Conservation (phyloP, 2,888 invertebrate genomes). For the Polydrusus tereticollis region DNA sequence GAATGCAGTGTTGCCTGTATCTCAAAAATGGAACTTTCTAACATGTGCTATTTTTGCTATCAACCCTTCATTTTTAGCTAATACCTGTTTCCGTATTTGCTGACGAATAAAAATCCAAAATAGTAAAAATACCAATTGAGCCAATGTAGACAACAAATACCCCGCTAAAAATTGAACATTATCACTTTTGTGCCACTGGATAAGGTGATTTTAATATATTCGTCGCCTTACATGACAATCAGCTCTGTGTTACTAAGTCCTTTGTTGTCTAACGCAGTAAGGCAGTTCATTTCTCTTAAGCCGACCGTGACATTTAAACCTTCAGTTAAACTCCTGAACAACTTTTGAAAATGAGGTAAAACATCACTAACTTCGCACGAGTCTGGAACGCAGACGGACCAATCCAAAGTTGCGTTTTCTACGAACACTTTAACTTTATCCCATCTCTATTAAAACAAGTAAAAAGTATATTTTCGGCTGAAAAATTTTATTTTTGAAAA, state of each 20-base stretch:
- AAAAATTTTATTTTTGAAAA: too few species aligned
- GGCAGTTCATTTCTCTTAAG: constrained; percentile 57
- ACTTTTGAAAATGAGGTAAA: constrained; percentile 57
- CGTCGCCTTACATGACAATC: constrained; percentile 49
- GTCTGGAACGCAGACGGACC: constrained; percentile 66
- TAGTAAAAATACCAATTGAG: constrained; percentile 30
- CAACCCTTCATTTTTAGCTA: neutral
- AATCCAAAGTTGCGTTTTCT: constrained; percentile 55
- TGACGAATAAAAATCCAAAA: constrained; percentile 39
- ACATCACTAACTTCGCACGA: constrained; percentile 63
- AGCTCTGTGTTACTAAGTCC: constrained; percentile 43
- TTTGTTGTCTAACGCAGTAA: constrained; percentile 35
- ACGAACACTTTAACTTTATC: constrained; percentile 53
- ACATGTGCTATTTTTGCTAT: too few species aligned
- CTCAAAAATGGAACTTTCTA: too few species aligned
- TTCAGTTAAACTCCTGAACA: constrained; percentile 55
- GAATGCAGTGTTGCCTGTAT: too few species aligned
- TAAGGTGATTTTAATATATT: too few species aligned
- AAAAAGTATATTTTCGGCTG: too few species aligned
- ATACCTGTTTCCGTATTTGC: constrained; percentile 20
- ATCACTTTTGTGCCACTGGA: too few species aligned
- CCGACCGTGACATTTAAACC: constrained; percentile 58
- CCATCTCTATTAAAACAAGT: constrained; percentile 46
- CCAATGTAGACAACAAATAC: constrained; percentile 28
- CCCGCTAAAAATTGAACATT: constrained; percentile 39